phyloP scores from a whole-genome alignment of 1,140 invertebrate species.

The Pissodes strobi region DNA sequence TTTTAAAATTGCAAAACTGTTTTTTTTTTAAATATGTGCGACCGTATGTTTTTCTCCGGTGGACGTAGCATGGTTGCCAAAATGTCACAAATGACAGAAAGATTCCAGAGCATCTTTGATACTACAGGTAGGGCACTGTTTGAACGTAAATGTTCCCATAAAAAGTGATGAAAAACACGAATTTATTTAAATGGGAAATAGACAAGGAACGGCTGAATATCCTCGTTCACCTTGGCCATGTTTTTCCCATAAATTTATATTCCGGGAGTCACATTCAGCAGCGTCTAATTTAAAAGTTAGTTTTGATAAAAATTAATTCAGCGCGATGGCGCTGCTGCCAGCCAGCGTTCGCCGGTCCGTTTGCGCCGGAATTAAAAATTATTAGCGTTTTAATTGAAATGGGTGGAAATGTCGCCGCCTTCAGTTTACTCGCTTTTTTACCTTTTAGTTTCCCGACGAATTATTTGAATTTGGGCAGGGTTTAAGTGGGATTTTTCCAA shows the following conservation, averaged over 20 bases:
- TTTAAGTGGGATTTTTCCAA: too few relatives aligned
- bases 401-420: constrained; percentile 32
- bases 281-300: constrained; percentile 37
- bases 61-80: too few relatives aligned
- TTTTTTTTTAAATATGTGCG: background rate
- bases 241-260: constrained; percentile 32
- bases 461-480: constrained; percentile 3
- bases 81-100: too few relatives aligned
- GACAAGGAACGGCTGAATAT: background rate
- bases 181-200: background rate
- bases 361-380: constrained; percentile 34
- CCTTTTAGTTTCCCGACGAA: background rate
- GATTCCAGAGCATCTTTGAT: background rate
- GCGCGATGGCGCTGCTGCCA: constrained; percentile 23
- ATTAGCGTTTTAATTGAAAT: constrained; percentile 38
- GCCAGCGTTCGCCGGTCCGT: constrained; percentile 23
- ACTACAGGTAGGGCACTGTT: background rate
- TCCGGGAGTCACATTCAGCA: constrained; percentile 30
- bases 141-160: too few relatives aligned
- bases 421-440: background rate
- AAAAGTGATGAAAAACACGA: too few relatives aligned
- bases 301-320: constrained; percentile 40
- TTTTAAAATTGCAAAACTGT: background rate
- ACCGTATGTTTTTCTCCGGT: too few relatives aligned
- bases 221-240: constrained; percentile 15